phyloP scores from a whole-genome alignment of 1,140 invertebrate genomes.

The Acromyrmex heyeri region DNA sequence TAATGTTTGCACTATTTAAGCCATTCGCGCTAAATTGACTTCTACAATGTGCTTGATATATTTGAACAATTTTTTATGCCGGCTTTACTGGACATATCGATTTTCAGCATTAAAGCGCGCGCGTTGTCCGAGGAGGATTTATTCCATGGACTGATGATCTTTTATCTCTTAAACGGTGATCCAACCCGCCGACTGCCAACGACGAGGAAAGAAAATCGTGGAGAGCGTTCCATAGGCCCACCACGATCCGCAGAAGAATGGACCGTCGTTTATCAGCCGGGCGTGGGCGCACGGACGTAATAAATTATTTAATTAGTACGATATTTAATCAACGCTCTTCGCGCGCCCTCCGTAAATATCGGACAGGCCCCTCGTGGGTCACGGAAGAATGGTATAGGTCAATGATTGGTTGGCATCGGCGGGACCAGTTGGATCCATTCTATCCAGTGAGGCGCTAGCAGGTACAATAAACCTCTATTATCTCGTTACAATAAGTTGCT shows the following conservation, averaged over 20 bases:
- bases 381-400: conserved; percentile 56
- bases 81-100: conserved; percentile 18
- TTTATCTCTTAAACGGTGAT: conserved; percentile 62
- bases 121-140: conserved; percentile 59
- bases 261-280: conserved; percentile 75
- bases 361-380: conserved; percentile 23
- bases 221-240: conserved; percentile 53
- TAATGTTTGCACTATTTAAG: neutral
- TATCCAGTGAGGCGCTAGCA: neutral
- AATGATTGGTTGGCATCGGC: conserved; percentile 37
- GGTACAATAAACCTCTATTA: neutral
- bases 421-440: conserved; percentile 1
- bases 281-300: conserved; percentile 70
- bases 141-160: conserved; percentile 57
- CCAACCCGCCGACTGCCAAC: conserved; percentile 39
- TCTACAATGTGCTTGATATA: neutral
- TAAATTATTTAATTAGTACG: conserved; percentile 84
- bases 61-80: conserved; percentile 47
- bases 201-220: conserved; percentile 61
- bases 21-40: conserved; percentile 9
- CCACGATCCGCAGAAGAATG: conserved; percentile 64
- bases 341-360: conserved; percentile 57
- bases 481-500: conserved; percentile 15
- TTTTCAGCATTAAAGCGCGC: neutral
- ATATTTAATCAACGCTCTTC: conserved; percentile 81